Evolutionary conservation across 2,797 vertebrate species (phyloP).

Genomic region (Acanthurus leucopareius): DNA sequence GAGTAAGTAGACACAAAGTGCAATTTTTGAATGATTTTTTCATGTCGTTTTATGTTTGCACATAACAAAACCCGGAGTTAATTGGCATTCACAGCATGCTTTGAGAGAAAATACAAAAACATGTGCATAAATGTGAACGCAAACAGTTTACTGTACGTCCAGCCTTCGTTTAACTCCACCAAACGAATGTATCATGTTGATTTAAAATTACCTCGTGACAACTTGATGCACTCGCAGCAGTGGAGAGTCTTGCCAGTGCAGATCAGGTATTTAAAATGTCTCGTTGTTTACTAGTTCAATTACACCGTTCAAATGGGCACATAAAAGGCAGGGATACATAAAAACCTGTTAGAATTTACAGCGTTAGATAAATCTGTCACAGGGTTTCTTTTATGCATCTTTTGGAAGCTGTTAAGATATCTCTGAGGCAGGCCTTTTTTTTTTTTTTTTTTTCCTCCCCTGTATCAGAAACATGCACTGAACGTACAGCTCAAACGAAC

Average conservation of each 20-base stretch:
- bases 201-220: conserved; percentile 68
- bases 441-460: conserved; percentile 51
- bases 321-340: conserved; percentile 81
- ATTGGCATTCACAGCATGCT: background rate
- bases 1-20: background rate
- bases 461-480: conserved; percentile 66
- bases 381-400: conserved; percentile 72
- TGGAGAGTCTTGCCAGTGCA: conserved; percentile 31
- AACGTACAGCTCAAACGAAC: conserved; percentile 69
- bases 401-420: conserved; percentile 81
- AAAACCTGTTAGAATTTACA: conserved; percentile 79
- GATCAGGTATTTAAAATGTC: conserved; percentile 74
- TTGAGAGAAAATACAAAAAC: background rate
- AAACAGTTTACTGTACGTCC: conserved; percentile 15
- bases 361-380: conserved; percentile 83
- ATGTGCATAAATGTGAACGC: conserved; percentile 1
- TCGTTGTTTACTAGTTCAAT: conserved; percentile 81
- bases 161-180: conserved; percentile 30
- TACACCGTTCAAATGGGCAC: conserved; percentile 77
- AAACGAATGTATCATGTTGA: conserved; percentile 69
- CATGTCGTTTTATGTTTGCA: conserved; percentile 8
- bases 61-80: background rate
- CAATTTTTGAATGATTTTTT: background rate
- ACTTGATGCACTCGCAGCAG: conserved; percentile 58
- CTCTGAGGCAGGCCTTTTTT: conserved; percentile 59